Conservation (phyloP, 2,888 invertebrate species). For the Uloborus plumipes region DNA sequence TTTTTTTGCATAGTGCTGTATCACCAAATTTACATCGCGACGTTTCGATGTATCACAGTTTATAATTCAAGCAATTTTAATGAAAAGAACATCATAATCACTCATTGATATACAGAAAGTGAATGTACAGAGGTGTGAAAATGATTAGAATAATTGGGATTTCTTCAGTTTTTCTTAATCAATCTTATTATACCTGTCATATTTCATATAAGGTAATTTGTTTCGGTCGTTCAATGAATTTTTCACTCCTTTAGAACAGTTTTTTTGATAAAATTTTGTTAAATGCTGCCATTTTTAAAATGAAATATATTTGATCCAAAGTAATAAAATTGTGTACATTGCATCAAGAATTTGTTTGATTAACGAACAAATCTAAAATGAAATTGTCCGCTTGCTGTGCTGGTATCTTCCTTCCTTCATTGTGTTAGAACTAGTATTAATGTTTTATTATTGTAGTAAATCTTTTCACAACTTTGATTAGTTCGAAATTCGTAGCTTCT, state of each 20-base stretch:
- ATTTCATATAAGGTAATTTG: neutral
- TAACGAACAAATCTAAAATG: neutral
- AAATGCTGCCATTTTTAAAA: neutral
- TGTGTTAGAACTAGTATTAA: neutral
- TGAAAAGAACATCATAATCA: too few species aligned
- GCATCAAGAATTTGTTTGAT: slow-evolving; percentile 3
- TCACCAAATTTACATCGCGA: too few species aligned
- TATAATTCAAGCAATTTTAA: too few species aligned
- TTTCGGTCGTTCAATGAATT: neutral
- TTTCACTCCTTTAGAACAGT: slow-evolving; percentile 1
- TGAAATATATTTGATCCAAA: slow-evolving; percentile 1
- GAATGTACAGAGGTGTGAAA: too few species aligned
- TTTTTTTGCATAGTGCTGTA: too few species aligned
- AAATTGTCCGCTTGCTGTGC: neutral
- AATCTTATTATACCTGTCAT: neutral
- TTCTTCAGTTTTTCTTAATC: slow-evolving; percentile 1
- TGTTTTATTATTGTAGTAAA: neutral
- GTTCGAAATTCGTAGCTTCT: slow-evolving; percentile 2
- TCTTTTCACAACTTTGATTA: neutral
- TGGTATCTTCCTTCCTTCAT: neutral
- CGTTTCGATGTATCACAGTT: too few species aligned
- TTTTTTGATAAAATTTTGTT: neutral
- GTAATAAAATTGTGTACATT: neutral
- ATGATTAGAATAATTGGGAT: slow-evolving; percentile 6
- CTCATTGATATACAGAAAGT: too few species aligned